Percentiles rank a stretch among this genome's conserved stretches.
These are phyloP conservation scores for Pandemis corylana DNA, from an alignment of 2,888 invertebrate species.

Conservation along the genomic window DNA sequence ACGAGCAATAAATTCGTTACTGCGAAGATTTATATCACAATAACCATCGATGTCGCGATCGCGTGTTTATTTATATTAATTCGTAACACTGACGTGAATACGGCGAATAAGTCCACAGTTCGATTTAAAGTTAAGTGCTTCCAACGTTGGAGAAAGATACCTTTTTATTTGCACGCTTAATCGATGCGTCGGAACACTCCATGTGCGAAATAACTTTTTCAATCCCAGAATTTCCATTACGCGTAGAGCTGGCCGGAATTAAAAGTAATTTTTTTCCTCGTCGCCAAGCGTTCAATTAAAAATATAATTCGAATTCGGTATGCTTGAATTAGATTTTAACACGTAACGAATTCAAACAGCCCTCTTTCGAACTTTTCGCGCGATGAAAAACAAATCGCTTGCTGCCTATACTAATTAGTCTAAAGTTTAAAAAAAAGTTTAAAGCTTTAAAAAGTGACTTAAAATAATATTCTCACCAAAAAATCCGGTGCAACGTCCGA, in stretches of 20 bases:
- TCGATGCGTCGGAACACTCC: neutral
- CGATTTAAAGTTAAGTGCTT: neutral
- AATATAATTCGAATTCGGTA: neutral
- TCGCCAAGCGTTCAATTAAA: conserved; percentile 28
- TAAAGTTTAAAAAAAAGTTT: too few relatives aligned
- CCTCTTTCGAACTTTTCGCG: neutral
- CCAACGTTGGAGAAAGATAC: neutral
- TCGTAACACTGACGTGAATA: neutral
- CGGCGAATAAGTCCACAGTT: neutral
- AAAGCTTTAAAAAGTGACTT: neutral
- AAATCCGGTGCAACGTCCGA: conserved; percentile 71
- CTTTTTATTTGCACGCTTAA: neutral
- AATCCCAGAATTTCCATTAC: neutral
- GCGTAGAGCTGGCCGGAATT: neutral
- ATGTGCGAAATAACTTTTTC: conserved; percentile 15
- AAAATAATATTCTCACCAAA: conserved; percentile 62
- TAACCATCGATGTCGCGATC: neutral
- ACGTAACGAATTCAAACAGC: conserved; percentile 2
- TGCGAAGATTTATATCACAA: neutral
- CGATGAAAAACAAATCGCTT: conserved; percentile 19
- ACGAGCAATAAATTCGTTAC: neutral
- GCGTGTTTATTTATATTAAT: neutral
- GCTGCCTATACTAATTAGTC: conserved; percentile 14
- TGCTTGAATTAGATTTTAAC: neutral
- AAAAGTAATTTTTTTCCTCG: neutral